Evolutionary conservation across 2,797 vertebrate genomes (phyloP).

Genomic region (Crypturellus tataupa): DNA sequence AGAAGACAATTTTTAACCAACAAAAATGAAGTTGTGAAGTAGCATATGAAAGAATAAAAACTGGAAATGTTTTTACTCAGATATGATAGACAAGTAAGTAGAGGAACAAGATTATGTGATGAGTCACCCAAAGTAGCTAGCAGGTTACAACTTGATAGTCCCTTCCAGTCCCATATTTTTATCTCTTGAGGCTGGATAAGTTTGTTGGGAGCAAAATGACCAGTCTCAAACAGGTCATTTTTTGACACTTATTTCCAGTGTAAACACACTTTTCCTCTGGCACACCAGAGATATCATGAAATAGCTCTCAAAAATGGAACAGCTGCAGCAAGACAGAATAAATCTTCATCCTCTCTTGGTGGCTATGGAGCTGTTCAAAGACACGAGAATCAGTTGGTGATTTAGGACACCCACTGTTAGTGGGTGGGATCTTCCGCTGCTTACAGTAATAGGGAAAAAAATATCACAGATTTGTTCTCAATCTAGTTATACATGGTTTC

Average conservation of each 20-base stretch:
- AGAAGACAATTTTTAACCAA: conserved; percentile 20
- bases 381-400: background rate
- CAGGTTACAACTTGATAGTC: background rate
- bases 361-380: background rate
- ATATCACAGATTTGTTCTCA: background rate
- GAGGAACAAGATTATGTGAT: background rate
- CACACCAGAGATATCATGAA: background rate
- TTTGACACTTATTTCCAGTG: background rate
- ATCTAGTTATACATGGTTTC: background rate
- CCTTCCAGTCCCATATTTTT: rapidly evolving
- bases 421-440: background rate
- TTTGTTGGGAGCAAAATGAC: background rate
- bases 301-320: background rate
- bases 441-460: background rate
- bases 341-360: background rate
- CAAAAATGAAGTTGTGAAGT: conserved; percentile 39
- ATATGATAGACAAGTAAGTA: background rate
- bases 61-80: background rate
- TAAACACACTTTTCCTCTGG: background rate
- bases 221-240: background rate
- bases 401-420: background rate
- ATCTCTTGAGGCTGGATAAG: background rate
- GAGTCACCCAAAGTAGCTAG: background rate
- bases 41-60: background rate
- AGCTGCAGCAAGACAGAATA: background rate